Base-by-base conservation (phyloP, 2,888 invertebrate species). In the Villa cingulata region DNA sequence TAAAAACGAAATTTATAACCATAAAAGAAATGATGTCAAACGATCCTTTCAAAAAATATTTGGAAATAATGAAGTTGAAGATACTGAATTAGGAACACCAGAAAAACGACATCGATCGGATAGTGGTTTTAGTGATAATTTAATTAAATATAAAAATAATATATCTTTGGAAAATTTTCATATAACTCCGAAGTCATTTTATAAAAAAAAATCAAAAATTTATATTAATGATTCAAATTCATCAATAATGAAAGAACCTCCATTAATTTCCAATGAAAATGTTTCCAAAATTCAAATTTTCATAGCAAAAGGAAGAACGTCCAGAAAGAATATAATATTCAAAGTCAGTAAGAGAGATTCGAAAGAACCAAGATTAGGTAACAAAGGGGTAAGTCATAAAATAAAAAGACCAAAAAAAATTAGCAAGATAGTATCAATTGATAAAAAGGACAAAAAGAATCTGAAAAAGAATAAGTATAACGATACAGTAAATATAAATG, bases 341-440 rank as follows among this genome's bases (percentile, higher is more conserved):
- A 12, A 43, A 37, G 44, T 53, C 53, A 1, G 46, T 27, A n/a
- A 17, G 15, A 43, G 2, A 46, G 32, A 9, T 49, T 18, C 1
- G 43, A 41, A 12, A 50, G 51, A 12, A 38, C 48, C 3, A 51
- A 48, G 19, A 12, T 36, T 42, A 32, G 60, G 64, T 17, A 65
- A 67, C 49, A 64, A 60, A 41, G 66, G 66, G 2, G 66, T 68
- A 0, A 44, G 43, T 3, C 68, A 67, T 45, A 62, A 59, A 29
- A 63, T 67, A 34, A 39, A 38, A 34, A 17, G 37, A 27, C 9
- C 54, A 42, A 1, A 47, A 45, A 4, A 53, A 51, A 5, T 17
- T 19, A 34, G 16, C 37, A 5, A 32, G 32, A 6, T n/a, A n/a
- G n/a, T n/a, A n/a, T n/a, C n/a, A n/a, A n/a, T n/a, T n/a, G n/a